Evolutionary conservation across 2,888 invertebrate genomes (phyloP), one percentile per base, ranked within the genome.

Genomic region (Zygothrica quintamaculata): DNA sequence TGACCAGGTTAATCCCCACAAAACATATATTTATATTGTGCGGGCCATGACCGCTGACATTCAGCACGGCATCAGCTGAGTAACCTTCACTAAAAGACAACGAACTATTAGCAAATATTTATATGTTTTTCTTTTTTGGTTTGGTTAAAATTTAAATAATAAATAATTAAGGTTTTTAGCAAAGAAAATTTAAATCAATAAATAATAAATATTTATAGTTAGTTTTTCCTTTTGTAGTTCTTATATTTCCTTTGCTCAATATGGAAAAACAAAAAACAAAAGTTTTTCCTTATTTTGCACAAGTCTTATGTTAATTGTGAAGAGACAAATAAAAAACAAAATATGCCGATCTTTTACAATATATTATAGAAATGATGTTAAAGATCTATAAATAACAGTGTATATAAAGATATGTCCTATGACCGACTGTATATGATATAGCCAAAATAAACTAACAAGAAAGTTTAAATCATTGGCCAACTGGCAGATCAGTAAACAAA

Each of bases 171-270:
- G 31, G 50, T 51, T 62, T 57, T 50, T 1, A 46, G 31, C 46
- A 15, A 47, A 52, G 50, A 42, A 50, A 12, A 48, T 53, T 56
- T 57, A 67, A 73, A 39, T 68, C 68, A 51, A 52, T 52, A 52
- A 71, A 73, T 71, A 65, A 79, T 79, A 80, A 86, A 84, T 86
- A 80, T 74, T 79, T 86, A 84, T 70, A 22, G 57, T 56, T 51
- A 36, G 56, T 52, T 65, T 52, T 36, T 22, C 26, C 43, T 66
- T 9, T 39, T 29, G n/a, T 8, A n/a, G n/a, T n/a, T n/a, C n/a
- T n/a, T n/a, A 29, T 9, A 29, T 48, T 22, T 57, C 37, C 18
- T 58, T 51, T 37, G 75, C 71, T 65, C 59, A 70, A 31, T 52
- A 22, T 18, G 43, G n/a, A 52, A 57, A 37, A 72, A 72, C 55